Percentiles rank a stretch among this genome's conserved stretches.
Conservation (phyloP, 2,797 vertebrate species). For the Xenopus petersii region DNA sequence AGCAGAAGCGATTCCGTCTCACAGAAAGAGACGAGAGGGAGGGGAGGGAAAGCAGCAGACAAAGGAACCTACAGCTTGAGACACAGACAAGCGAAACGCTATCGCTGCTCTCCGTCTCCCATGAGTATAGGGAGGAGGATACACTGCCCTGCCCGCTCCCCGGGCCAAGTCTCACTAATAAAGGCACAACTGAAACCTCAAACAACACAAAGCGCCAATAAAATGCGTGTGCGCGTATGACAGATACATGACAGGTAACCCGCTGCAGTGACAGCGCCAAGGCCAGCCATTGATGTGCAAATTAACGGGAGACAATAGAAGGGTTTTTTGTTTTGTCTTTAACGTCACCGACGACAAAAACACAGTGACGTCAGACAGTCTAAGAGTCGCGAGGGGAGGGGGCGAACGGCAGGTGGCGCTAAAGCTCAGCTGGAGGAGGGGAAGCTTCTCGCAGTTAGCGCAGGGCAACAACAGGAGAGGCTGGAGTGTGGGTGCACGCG, state of each 20-base stretch:
- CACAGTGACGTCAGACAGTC: constrained; percentile 18
- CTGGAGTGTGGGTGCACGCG: neutral
- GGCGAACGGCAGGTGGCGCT: constrained; percentile 41
- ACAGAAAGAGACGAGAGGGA: constrained; percentile 23
- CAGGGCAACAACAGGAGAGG: constrained; percentile 17
- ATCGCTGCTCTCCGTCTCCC: neutral
- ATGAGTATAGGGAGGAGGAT: too few relatives aligned
- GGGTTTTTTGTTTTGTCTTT: neutral
- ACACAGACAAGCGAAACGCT: constrained; percentile 11
- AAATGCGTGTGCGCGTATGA: too few relatives aligned
- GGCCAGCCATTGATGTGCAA: neutral
- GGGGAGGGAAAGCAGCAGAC: constrained; percentile 60
- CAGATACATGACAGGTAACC: too few relatives aligned
- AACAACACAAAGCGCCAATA: too few relatives aligned
- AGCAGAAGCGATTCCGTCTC: constrained; percentile 52
- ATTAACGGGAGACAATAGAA: constrained; percentile 15
- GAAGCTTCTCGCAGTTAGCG: neutral
- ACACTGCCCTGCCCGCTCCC: too few relatives aligned
- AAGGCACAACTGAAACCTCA: too few relatives aligned
- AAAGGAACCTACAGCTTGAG: constrained; percentile 61
- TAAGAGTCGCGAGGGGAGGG: neutral
- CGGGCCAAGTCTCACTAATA: too few relatives aligned
- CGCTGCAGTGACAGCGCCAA: neutral
- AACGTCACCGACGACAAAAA: constrained; percentile 21
- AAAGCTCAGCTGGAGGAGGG: constrained; percentile 2